Conservation (phyloP, 30 jellyfish, hydroid and myxozoan species). For the Nemopilema nomurai region DNA sequence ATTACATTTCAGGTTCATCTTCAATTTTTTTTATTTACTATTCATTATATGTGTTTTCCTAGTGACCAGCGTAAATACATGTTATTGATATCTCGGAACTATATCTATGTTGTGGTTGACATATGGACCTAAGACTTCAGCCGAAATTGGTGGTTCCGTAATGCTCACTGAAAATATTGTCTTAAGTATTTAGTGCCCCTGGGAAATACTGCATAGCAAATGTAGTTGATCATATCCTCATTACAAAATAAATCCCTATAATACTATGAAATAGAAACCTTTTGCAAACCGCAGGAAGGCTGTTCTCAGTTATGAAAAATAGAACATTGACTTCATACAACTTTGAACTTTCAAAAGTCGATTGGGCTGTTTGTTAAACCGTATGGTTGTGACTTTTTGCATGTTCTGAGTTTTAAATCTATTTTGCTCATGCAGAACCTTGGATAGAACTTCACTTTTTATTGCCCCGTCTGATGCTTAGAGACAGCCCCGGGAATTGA, state of each 20-base stretch:
- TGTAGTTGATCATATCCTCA: background rate
- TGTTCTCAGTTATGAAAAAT: background rate
- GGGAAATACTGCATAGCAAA: background rate
- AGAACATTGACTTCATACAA: background rate
- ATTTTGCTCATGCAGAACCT: background rate
- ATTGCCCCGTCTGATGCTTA: too few relatives aligned
- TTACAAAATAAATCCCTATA: background rate
- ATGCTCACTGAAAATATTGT: background rate
- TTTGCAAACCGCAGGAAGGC: background rate
- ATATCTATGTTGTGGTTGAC: background rate
- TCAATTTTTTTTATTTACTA: background rate
- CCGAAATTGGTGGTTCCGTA: background rate
- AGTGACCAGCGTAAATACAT: background rate
- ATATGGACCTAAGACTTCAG: background rate
- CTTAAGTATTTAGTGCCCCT: background rate
- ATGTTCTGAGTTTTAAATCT: background rate
- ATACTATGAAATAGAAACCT: background rate
- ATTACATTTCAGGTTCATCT: slow-evolving; percentile 38
- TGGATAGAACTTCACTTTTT: background rate
- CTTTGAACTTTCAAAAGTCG: background rate
- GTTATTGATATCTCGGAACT: background rate
- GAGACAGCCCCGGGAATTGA: too few relatives aligned
- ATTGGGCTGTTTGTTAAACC: background rate
- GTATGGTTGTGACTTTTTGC: background rate
- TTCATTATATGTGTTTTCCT: background rate